These are phyloP conservation scores for Myotis myotis DNA, from an alignment of 2,797 vertebrate genomes.

Conservation along the genomic window DNA sequence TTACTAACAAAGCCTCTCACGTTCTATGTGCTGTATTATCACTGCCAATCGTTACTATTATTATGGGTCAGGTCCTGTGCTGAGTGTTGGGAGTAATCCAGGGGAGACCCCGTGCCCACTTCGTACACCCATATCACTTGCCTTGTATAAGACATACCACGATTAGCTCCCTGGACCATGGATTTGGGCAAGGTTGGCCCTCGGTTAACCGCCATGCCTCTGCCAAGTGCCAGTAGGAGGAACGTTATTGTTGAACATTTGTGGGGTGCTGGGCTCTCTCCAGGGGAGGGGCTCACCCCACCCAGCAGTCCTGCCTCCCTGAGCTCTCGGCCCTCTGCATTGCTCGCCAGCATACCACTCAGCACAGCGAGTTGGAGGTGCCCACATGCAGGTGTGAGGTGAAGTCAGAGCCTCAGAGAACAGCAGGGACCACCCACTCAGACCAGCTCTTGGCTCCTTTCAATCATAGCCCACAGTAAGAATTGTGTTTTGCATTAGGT, in stretches of 20 bases:
- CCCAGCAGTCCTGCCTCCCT: neutral
- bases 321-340: neutral
- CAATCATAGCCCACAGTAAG: neutral
- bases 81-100: neutral
- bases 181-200: no score
- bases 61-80: neutral
- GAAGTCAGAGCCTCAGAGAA: neutral
- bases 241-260: no score
- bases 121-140: neutral
- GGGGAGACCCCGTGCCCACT: no score
- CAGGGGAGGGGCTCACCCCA: neutral
- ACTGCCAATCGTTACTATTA: neutral
- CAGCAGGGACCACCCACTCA: neutral
- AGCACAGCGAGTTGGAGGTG: neutral
- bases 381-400: neutral
- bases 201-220: neutral
- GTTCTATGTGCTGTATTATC: neutral
- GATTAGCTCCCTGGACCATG: neutral
- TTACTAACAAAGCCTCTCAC: neutral
- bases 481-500: fast-evolving
- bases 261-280: neutral
- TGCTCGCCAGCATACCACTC: neutral
- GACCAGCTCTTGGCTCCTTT: neutral
- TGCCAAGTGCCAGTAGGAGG: neutral
- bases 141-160: neutral